phyloP scores from a whole-genome alignment of 2,888 invertebrate genomes.

The Mesochorus sp. region DNA sequence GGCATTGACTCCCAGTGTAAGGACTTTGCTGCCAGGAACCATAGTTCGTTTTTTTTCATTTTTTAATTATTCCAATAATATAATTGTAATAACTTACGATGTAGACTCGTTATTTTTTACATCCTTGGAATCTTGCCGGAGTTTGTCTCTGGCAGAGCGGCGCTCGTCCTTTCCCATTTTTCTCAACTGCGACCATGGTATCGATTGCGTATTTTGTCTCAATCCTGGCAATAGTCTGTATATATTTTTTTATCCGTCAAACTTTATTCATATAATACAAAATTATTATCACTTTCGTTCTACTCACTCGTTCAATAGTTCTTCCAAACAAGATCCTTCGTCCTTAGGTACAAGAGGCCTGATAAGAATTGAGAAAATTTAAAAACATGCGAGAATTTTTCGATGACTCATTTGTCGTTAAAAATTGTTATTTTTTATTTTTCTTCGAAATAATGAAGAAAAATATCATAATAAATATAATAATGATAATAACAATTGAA shows the following conservation, averaged over 20 bases:
- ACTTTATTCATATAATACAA: neutral
- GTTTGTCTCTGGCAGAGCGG: conserved; percentile 61
- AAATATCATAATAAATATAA: neutral
- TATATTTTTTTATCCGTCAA: conserved; percentile 5
- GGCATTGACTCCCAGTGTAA: conserved; percentile 76
- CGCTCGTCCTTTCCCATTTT: conserved; percentile 73
- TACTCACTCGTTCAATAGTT: conserved; percentile 71
- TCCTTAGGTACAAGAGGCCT: conserved; percentile 74
- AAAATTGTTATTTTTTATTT: neutral
- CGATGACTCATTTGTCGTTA: too few relatives aligned
- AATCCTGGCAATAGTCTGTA: conserved; percentile 70
- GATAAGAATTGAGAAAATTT: conserved; percentile 36
- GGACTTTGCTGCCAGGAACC: conserved; percentile 66
- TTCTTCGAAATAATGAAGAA: neutral
- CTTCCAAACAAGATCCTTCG: conserved; percentile 63
- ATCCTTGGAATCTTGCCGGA: conserved; percentile 28
- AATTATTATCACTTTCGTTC: neutral
- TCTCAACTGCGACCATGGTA: conserved; percentile 71
- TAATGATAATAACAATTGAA: neutral
- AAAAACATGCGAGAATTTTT: too few relatives aligned
- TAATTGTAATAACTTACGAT: conserved; percentile 39
- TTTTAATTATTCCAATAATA: too few relatives aligned
- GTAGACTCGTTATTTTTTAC: neutral
- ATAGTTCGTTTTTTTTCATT: neutral
- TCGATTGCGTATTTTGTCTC: conserved; percentile 53